Evolutionary conservation across 1,140 invertebrate genomes (phyloP), one percentile per base, ranked within the genome.

Genomic region (Lordiphosa mommai): DNA sequence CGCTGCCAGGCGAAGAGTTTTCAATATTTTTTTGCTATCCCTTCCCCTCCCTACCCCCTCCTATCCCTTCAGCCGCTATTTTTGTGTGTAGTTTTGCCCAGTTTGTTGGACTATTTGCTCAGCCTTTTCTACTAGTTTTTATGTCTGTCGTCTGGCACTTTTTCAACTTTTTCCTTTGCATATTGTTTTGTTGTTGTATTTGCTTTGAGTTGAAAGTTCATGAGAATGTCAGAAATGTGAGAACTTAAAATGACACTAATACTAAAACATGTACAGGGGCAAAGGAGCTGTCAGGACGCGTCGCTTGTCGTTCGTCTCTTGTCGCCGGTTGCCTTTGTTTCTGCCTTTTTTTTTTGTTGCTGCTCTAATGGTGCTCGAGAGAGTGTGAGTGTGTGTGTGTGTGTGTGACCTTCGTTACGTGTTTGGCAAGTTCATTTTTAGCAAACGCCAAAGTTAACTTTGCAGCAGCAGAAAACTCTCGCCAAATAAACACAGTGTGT

Each of bases 341-440:
- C 36, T 55, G 12, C 29, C 23, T 27, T 51, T 47, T 48, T 49
- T 53, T n/a, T n/a, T n/a, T n/a, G n/a, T n/a, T n/a, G n/a, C 16
- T 63, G 52, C 36, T 52, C 56, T 57, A 69, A 73, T 73, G 55
- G 60, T 70, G 72, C 48, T 66, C 52, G 66, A 67, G 68, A 50
- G 37, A 50, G 33, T 40, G 23, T 55, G 30, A 57, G 49, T 60
- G 52, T 61, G 32, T 32, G 44, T 46, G 34, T 41, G 60, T 71
- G 37, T 74, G 61, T 76, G 71, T 82, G 76, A 82, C 76, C 76
- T 82, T 82, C 76, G 77, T 82, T 82, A 84, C 76, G 71, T 76
- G 76, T 82, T 84, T 82, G 76, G 72, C 79, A 84, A 82, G 76
- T 82, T 82, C 76, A 82, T 82, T 84, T 82, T 72, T 72, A 77